phyloP scores from a whole-genome alignment of 2,797 vertebrate genomes.

The Sandelia bainsii region DNA sequence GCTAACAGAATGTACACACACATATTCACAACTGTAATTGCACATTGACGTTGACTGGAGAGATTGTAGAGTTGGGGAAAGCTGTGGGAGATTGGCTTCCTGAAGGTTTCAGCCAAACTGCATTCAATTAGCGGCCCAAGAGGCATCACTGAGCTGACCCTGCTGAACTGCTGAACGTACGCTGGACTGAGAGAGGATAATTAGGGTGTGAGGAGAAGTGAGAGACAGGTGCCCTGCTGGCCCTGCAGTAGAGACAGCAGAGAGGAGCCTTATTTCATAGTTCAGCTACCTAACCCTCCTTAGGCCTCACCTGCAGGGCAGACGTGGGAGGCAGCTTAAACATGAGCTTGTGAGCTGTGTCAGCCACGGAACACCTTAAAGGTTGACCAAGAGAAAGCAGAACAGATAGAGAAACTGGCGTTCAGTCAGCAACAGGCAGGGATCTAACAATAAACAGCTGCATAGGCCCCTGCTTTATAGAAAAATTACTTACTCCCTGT shows the following conservation, averaged over 20 bases:
- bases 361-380: slow-evolving; percentile 52
- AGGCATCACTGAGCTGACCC: slow-evolving; percentile 77
- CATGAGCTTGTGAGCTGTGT: slow-evolving; percentile 68
- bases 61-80: slow-evolving; percentile 47
- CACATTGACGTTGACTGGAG: slow-evolving; percentile 45
- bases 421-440: slow-evolving; percentile 43
- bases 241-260: slow-evolving; percentile 46
- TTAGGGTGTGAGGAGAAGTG: slow-evolving; percentile 82
- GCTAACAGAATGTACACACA: slow-evolving; percentile 48
- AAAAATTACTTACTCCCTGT: slow-evolving; percentile 32
- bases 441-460: slow-evolving; percentile 59
- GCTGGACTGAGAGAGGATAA: slow-evolving; percentile 77
- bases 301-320: slow-evolving; percentile 76
- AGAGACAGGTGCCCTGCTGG: slow-evolving; percentile 75
- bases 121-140: slow-evolving; percentile 83
- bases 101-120: slow-evolving; percentile 69
- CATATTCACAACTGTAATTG: slow-evolving; percentile 62
- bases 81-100: slow-evolving; percentile 64
- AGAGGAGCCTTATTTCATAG: slow-evolving; percentile 63
- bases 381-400: slow-evolving; percentile 58
- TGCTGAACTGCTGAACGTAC: slow-evolving; percentile 73
- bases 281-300: slow-evolving; percentile 68
- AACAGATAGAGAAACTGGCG: slow-evolving; percentile 38
- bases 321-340: slow-evolving; percentile 79
- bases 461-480: slow-evolving; percentile 13